Percentiles rank a stretch among this genome's conserved stretches.
Conservation (phyloP, 2,888 invertebrate species). For the Sclerodermus sp. region DNA sequence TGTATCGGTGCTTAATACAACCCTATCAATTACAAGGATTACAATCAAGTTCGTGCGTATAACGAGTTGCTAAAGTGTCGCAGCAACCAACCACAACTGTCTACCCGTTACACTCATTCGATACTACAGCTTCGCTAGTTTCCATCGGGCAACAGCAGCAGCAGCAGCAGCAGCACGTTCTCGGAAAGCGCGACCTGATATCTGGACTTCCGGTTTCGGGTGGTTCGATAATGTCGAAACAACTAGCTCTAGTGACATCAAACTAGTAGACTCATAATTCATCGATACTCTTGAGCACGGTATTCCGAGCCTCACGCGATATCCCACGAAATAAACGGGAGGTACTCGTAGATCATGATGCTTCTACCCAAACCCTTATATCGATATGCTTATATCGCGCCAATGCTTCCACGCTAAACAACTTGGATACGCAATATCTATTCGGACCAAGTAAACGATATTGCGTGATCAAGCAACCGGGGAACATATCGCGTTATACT, state of each 20-base stretch:
- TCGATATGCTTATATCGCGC: no score
- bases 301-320: conserved; percentile 2
- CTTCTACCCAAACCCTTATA: no score
- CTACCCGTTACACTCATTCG: conserved; percentile 23
- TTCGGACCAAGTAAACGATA: no score
- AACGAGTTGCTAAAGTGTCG: conserved; percentile 40
- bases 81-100: conserved; percentile 24
- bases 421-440: no score
- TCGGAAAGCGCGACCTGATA: conserved; percentile 16
- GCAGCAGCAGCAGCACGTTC: conserved; percentile 1
- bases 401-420: no score
- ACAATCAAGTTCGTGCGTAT: conserved; percentile 30
- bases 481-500: no score
- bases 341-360: no score
- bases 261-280: conserved; percentile 19
- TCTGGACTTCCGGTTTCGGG: conserved; percentile 27
- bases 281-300: conserved; percentile 20
- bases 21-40: conserved; percentile 46
- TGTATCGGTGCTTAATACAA: conserved; percentile 24
- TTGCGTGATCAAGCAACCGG: no score
- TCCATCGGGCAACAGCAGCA: background rate
- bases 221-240: conserved; percentile 16
- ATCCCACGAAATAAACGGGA: background rate
- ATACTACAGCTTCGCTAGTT: background rate
- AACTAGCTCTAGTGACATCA: conserved; percentile 29